Evolutionary conservation across 1,140 invertebrate genomes (phyloP).

Genomic region (Brachionus asplanchnoidis): DNA sequence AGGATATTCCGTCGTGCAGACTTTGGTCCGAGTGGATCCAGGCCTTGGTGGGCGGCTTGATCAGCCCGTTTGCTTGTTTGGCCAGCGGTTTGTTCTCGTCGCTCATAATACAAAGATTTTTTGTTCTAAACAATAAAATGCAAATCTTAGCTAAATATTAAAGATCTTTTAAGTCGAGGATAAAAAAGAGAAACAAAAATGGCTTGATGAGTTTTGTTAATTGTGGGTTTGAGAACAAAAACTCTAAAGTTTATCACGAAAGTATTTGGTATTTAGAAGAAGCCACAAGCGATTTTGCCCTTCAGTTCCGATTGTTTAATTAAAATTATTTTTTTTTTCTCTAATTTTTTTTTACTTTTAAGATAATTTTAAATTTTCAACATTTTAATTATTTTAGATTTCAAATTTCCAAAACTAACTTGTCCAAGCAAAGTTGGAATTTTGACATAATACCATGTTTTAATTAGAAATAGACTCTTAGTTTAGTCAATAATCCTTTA

Average conservation of each 20-base stretch:
- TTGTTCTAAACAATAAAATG: conserved; percentile 27
- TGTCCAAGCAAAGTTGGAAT: not conserved
- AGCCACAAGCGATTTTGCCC: not conserved
- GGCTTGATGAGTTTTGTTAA: not conserved
- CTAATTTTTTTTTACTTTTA: not conserved
- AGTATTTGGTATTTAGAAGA: conserved; percentile 21
- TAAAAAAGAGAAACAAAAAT: not conserved
- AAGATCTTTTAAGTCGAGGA: not conserved
- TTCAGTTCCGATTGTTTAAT: not conserved
- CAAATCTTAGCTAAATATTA: conserved; percentile 29
- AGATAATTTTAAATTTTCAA: not conserved
- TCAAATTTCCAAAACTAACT: not conserved
- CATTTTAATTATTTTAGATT: not conserved
- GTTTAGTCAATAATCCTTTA: not conserved
- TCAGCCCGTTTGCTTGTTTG: not conserved
- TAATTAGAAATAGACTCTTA: not conserved
- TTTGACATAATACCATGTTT: not conserved
- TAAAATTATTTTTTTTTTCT: not conserved
- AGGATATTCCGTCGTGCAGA: conserved; percentile 25
- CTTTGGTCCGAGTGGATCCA: conserved; percentile 14
- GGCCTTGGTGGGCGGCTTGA: not conserved
- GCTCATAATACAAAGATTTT: conserved; percentile 30
- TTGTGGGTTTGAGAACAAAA: not conserved
- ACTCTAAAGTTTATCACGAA: conserved; percentile 36
- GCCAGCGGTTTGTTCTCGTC: not conserved